Base-by-base conservation (phyloP, 2,888 invertebrate species). In the Andrena fulva region DNA sequence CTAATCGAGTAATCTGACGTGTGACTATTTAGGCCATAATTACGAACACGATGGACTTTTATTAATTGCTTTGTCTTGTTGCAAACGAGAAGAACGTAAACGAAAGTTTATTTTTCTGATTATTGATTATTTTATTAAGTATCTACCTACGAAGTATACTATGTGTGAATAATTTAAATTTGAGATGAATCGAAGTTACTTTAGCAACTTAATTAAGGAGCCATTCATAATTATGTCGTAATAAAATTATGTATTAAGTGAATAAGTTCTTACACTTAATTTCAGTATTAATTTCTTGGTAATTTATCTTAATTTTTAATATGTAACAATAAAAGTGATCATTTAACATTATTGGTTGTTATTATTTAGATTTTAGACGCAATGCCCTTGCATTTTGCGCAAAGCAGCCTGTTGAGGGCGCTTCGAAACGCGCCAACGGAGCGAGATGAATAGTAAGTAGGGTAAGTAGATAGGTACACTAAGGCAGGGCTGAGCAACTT, bases 231-330 rank as follows among this genome's bases (percentile, higher is more conserved):
- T 68, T 68, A 54, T 56, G 42, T 42, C 42, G 59, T 52, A 33
- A 64, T 74, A 27, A 31, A 52, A 16, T 52, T 52, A 70, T 29
- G 62, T 62, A 62, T 62, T 31, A 29, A 62, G 6, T 12, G 5
- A 62, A 42, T 48, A 12, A 12, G 63, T 70, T 42, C n/a, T 72
- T 64, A 48, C 12, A 31, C 20, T 50, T 64, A 71, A 48, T 31
- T 64, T 16, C 8, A 63, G 64, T 42, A 42, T 5, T 33, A 63
- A 24, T 6, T 31, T 59, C 35, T 50, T 52, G 3, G 31, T n/a
- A 56, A 68, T 35, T 68, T 68, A 75, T 75, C 69, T 75, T 33
- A 27, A 66, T 64, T 16, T 77, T 42, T 54, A 54, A 64, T 64
- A 66, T 69, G 24, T 60, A 54, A 24, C 33, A 72, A 72, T 72